These are phyloP conservation scores for Heliconius hewitsoni DNA, from an alignment of 1,140 invertebrate genomes.

Conservation along the genomic window DNA sequence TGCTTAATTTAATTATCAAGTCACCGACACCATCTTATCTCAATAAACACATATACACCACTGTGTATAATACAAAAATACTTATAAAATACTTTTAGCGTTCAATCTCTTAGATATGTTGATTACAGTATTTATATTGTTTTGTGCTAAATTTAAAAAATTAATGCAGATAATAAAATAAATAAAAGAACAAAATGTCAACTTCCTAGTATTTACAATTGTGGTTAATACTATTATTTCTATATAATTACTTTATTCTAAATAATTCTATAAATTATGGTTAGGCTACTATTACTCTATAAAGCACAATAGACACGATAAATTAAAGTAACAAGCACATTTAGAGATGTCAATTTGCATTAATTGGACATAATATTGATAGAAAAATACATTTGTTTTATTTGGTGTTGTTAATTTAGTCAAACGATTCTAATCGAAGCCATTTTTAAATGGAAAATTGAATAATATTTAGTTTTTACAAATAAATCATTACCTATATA, in stretches of 20 bases:
- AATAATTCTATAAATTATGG: not conserved
- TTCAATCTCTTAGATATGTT: slow-evolving; percentile 9
- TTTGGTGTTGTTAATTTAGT: not conserved
- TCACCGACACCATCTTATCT: not conserved
- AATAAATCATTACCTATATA: not conserved
- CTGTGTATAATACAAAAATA: slow-evolving; percentile 12
- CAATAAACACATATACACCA: not conserved
- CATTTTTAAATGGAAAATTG: not conserved
- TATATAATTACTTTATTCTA: not conserved
- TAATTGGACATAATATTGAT: not conserved
- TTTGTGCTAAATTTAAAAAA: slow-evolving; percentile 6
- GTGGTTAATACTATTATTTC: not conserved
- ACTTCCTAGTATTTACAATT: not conserved
- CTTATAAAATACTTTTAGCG: not conserved
- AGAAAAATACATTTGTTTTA: not conserved
- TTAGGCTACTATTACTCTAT: not conserved
- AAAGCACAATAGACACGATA: not conserved
- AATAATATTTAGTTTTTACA: not conserved
- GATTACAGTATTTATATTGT: not conserved
- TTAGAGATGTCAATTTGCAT: not conserved
- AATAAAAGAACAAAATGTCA: slow-evolving; percentile 1
- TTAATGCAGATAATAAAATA: not conserved
- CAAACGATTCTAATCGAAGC: no score
- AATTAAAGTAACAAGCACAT: not conserved
- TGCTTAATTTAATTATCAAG: no score